Conservation (phyloP, 2,888 invertebrate genomes). For the Caenorhabditis drosophilae region DNA sequence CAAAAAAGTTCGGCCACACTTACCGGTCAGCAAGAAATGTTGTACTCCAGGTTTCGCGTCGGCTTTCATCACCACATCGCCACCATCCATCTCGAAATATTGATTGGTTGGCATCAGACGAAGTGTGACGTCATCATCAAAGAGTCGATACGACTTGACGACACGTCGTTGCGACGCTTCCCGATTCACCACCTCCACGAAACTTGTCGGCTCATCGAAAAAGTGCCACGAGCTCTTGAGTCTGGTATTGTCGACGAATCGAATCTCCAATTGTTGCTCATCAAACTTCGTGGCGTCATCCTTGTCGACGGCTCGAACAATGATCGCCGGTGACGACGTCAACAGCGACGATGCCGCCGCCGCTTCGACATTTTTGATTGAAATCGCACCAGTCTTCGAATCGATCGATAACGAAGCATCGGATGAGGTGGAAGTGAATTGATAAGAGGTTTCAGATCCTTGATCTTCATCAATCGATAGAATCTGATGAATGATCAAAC, state of each 20-base stretch:
- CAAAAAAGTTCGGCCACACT: neutral
- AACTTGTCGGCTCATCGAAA: constrained; percentile 11
- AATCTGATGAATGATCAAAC: constrained; percentile 17
- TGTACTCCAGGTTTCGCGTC: neutral
- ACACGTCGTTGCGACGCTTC: too few species aligned
- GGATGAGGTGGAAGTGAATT: too few species aligned
- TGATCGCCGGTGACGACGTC: too few species aligned
- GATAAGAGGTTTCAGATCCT: too few species aligned
- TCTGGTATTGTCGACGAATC: constrained; percentile 4
- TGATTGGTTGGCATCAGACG: neutral
- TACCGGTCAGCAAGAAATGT: neutral
- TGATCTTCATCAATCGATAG: constrained; percentile 15
- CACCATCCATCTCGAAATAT: neutral
- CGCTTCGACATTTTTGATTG: neutral
- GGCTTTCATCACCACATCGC: neutral
- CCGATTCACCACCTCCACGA: neutral
- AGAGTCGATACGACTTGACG: neutral
- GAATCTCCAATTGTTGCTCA: constrained; percentile 13
- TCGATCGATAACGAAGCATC: too few species aligned
- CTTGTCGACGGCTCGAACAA: constrained; percentile 16
- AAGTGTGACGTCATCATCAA: neutral
- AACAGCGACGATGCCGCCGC: constrained; percentile 17
- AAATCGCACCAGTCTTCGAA: constrained; percentile 12
- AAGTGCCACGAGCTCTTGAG: constrained; percentile 19
- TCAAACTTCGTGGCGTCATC: constrained; percentile 14